Base-by-base conservation (phyloP, 2,888 invertebrate genomes). In the Adelphocoris suturalis region DNA sequence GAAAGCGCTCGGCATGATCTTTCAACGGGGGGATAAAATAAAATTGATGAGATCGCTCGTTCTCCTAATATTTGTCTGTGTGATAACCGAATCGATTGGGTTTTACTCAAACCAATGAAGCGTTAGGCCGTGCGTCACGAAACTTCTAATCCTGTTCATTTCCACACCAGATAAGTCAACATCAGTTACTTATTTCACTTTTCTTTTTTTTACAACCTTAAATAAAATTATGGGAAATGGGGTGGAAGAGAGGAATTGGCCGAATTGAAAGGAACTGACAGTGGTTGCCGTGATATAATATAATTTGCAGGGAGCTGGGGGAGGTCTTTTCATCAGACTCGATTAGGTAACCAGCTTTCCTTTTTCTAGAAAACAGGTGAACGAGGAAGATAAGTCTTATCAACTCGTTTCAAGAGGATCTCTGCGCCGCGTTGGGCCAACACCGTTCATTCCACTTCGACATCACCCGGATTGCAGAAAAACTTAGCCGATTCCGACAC, bases 261-360 rank as follows among this genome's bases (percentile, higher is more conserved):
- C 52, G n/a, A 57, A 16, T 57, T 13, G 68, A 68, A 7, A 12
- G 68, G 78, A 46, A 46, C 47, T 78, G 9, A 46, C 78, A 3
- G 78, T 19, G 37, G 78, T 78, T 46, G 37, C 16, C 46, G 47
- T 78, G 78, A 78, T 78, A 78, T 76, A 76, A 76, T 76, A 76
- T 78, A 47, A 78, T 78, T 78, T 46, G 16, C 78, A 13, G 16
- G 13, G 78, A 46, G 78, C 78, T 78, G 28, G 27, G 11, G 27
- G 68, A 19, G 68, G 16, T 19, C 78, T 78, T 46, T 47, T 78
- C 37, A 78, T 47, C 46, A 78, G 47, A 16, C 16, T 16, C 46
- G 78, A 46, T 78, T 37, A 47, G 78, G 47, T 78, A 78, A 78
- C 78, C 78, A 78, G 78, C 78, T 78, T 78, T 78, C 78, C 78